A percentile compares a stretch with the other conserved stretches of the same genome.
Evolutionary conservation across 1,140 invertebrate species (phyloP).

Genomic region (Zaprionus taronus): DNA sequence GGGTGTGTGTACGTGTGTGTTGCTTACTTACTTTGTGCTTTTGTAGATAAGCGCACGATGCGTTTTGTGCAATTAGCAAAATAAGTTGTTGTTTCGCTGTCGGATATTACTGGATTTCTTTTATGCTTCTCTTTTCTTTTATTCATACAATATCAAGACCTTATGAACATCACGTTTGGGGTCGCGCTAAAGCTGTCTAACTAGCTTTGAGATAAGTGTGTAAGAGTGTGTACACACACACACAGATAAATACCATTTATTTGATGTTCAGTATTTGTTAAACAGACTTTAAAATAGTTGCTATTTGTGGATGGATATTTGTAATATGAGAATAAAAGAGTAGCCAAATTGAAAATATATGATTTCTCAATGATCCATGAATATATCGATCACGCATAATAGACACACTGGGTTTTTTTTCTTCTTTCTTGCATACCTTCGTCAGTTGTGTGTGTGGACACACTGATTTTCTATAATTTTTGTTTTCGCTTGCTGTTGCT

Average conservation of each 20-base stretch:
- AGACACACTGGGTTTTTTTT: conserved; percentile 10
- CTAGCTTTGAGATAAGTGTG: conserved; percentile 15
- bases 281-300: too few relatives aligned
- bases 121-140: conserved; percentile 11
- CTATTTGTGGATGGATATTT: too few relatives aligned
- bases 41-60: conserved; percentile 24
- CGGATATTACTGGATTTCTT: conserved; percentile 2
- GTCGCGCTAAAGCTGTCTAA: conserved; percentile 22
- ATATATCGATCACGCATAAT: conserved; percentile 31
- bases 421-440: conserved; percentile 35
- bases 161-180: conserved; percentile 49
- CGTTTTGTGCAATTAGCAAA: conserved; percentile 1
- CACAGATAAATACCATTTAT: too few relatives aligned
- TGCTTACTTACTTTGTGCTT: conserved; percentile 22
- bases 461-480: conserved; percentile 50
- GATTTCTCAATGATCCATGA: conserved; percentile 29
- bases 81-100: background rate
- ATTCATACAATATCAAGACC: conserved; percentile 21
- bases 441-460: conserved; percentile 36
- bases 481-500: conserved; percentile 57
- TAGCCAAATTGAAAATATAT: conserved; percentile 8
- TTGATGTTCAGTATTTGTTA: too few relatives aligned
- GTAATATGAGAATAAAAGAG: conserved; percentile 11
- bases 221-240: background rate
- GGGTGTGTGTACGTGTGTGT: background rate